A percentile compares a stretch with the other conserved stretches of the same genome.
Conservation (phyloP, 64 coral and sea anemone genomes). For the Astreopora myriophthalma region DNA sequence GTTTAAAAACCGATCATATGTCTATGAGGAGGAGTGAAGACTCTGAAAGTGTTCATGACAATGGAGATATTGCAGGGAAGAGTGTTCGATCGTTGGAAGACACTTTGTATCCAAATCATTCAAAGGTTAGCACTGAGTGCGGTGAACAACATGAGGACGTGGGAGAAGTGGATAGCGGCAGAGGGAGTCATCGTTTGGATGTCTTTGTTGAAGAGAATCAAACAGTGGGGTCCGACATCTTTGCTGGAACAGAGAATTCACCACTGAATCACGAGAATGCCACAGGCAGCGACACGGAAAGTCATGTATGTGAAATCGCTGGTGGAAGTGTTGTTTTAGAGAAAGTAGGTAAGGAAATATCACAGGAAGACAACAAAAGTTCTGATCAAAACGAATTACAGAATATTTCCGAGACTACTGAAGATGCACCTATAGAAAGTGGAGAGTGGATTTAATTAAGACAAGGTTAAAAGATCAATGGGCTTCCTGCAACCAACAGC, state of each 20-base stretch:
- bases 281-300: neutral
- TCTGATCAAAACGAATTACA: neutral
- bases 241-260: neutral
- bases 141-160: neutral
- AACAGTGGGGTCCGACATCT: neutral
- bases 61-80: neutral
- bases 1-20: neutral
- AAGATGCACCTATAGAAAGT: neutral
- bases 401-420: neutral
- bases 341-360: neutral
- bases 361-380: neutral
- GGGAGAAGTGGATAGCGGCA: neutral
- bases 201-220: neutral
- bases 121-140: neutral
- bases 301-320: neutral
- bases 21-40: neutral
- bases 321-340: neutral
- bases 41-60: neutral
- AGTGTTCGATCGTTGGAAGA: neutral
- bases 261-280: neutral
- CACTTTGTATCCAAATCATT: neutral
- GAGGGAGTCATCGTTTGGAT: no score
- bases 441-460: neutral
- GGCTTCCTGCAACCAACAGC: no score
- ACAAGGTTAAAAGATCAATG: neutral